phyloP scores from a whole-genome alignment of 2,113 vertebrate genomes.

The Panthera uncia region DNA sequence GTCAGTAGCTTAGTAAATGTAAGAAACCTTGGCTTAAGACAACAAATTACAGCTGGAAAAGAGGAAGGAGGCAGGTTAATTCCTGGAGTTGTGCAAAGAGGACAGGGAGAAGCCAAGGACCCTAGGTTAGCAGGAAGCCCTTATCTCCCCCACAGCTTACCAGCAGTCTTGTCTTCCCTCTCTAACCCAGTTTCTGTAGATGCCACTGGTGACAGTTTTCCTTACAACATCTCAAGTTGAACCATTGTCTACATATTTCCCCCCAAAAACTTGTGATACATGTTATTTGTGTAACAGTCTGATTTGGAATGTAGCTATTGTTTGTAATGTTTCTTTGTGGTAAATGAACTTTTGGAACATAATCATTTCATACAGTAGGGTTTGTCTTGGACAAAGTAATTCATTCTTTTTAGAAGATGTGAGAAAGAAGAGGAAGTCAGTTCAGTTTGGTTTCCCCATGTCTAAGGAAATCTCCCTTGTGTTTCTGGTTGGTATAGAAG shows the following conservation, averaged over 20 bases:
- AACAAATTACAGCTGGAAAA: background rate
- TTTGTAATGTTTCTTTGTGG: background rate
- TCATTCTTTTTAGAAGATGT: background rate
- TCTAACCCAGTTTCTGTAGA: background rate
- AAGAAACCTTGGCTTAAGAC: background rate
- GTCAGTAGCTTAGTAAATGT: background rate
- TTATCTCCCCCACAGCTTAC: background rate
- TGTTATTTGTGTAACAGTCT: background rate
- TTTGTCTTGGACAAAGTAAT: background rate
- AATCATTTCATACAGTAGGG: background rate
- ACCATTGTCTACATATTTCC: background rate
- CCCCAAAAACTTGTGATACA: background rate
- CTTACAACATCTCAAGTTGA: background rate
- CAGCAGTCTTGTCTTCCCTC: background rate
- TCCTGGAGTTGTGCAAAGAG: background rate
- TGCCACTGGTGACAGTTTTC: background rate
- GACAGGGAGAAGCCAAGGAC: background rate
- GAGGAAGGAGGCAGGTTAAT: background rate
- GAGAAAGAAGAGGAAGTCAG: background rate
- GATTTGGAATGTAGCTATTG: background rate
- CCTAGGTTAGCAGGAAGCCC: background rate
- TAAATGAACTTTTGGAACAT: background rate
- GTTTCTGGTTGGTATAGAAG: background rate
- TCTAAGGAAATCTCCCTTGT: background rate
- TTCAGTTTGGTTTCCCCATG: background rate